A percentile compares a stretch with the other conserved stretches of the same genome.
These are phyloP conservation scores for Heteropelma amictum DNA, from an alignment of 2,888 invertebrate genomes.

Conservation along the genomic window DNA sequence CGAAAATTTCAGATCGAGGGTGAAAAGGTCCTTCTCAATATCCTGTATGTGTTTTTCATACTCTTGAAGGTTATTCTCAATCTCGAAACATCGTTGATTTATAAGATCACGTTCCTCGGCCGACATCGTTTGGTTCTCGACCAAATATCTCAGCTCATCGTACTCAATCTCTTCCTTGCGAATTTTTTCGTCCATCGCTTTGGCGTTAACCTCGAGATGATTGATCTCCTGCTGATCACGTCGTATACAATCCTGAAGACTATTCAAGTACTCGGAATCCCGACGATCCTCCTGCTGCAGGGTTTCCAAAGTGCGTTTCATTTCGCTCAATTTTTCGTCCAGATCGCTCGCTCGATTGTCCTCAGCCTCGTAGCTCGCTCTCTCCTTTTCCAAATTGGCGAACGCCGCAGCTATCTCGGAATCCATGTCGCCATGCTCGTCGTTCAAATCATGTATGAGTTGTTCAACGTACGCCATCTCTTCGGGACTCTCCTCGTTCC, in stretches of 20 bases:
- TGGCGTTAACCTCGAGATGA: slow-evolving; percentile 55
- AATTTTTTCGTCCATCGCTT: slow-evolving; percentile 57
- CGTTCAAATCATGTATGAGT: slow-evolving; percentile 64
- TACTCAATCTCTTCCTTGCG: slow-evolving; percentile 49
- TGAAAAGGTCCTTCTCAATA: slow-evolving; percentile 69
- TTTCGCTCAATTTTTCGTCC: slow-evolving; percentile 50
- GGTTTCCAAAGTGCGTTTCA: slow-evolving; percentile 53
- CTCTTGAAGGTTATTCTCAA: slow-evolving; percentile 64
- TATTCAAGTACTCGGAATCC: slow-evolving; percentile 51
- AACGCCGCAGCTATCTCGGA: slow-evolving; percentile 54
- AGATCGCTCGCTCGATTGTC: slow-evolving; percentile 52
- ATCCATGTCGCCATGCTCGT: slow-evolving; percentile 63
- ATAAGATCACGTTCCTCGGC: slow-evolving; percentile 65
- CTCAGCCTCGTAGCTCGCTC: slow-evolving; percentile 19
- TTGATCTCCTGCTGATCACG: slow-evolving; percentile 58
- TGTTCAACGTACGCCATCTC: slow-evolving; percentile 65
- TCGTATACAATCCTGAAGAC: slow-evolving; percentile 58
- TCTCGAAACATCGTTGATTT: slow-evolving; percentile 62
- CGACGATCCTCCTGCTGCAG: slow-evolving; percentile 58
- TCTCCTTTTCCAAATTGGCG: slow-evolving; percentile 53
- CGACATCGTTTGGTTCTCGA: slow-evolving; percentile 70
- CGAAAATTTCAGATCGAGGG: slow-evolving; percentile 69
- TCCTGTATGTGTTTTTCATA: slow-evolving; percentile 68
- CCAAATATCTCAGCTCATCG: slow-evolving; percentile 59
- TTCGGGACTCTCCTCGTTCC: slow-evolving; percentile 69